These are phyloP conservation scores for Brachypteracias leptosomus DNA, from an alignment of 2,113 vertebrate genomes.

Conservation along the genomic window DNA sequence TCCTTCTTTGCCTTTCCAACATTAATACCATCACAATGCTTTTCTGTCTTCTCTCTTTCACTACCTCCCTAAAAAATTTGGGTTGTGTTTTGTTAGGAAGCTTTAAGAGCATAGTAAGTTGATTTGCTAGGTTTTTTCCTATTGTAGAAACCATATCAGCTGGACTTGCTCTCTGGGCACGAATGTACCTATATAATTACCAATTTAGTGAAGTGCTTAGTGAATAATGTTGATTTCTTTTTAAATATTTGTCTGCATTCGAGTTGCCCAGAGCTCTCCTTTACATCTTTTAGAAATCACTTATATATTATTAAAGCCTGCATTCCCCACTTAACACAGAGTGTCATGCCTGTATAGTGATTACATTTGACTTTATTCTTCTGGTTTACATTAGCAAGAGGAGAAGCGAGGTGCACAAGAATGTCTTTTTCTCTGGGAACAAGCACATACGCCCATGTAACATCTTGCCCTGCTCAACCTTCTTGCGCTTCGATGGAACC, in stretches of 20 bases:
- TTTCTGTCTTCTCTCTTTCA: neutral
- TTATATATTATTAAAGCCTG: neutral
- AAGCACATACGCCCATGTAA: neutral
- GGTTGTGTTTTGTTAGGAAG: neutral
- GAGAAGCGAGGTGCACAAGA: neutral
- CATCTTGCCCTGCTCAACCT: neutral
- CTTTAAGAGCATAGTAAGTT: neutral
- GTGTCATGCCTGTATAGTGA: rapidly evolving
- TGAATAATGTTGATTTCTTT: neutral
- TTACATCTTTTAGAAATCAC: neutral
- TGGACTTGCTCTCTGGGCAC: neutral
- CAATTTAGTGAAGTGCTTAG: neutral
- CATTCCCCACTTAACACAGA: neutral
- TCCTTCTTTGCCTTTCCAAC: neutral
- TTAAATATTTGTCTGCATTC: neutral
- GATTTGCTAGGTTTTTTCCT: neutral
- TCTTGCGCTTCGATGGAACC: neutral
- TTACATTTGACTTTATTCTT: neutral
- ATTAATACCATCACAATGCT: neutral
- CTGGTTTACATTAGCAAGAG: neutral
- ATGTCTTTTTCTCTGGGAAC: neutral
- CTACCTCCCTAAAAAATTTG: neutral
- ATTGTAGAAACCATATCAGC: neutral
- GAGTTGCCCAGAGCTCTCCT: neutral
- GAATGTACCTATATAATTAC: neutral